Percentiles rank a stretch among this genome's conserved stretches.
phyloP scores from a whole-genome alignment of 2,888 invertebrate genomes.

The Scotopteryx bipunctaria region DNA sequence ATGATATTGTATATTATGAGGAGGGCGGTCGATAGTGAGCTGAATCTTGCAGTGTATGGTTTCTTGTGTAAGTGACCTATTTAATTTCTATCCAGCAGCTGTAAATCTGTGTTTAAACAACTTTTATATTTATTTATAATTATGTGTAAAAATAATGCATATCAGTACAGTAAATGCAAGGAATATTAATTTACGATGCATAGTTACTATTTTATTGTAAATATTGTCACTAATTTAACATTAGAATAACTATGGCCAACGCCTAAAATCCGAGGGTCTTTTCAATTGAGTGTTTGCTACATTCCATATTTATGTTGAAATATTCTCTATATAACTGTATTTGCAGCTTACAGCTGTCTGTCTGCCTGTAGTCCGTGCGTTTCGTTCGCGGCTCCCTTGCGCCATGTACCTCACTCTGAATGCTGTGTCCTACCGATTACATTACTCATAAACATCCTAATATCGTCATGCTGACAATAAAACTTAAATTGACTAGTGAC shows the following conservation, averaged over 20 bases:
- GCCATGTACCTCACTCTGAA: conserved; percentile 11
- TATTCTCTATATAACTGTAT: conserved; percentile 72
- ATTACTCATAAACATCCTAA: conserved; percentile 41
- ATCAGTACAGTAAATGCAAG: conserved; percentile 78
- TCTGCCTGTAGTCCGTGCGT: conserved; percentile 14
- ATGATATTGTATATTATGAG: conserved; percentile 70
- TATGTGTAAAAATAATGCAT: conserved; percentile 73
- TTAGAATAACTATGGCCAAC: conserved; percentile 73
- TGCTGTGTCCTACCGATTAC: conserved; percentile 18
- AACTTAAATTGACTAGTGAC: conserved; percentile 55
- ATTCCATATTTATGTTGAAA: conserved; percentile 84
- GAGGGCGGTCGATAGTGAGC: conserved; percentile 68
- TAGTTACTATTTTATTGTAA: conserved; percentile 81
- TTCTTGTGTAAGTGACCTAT: conserved; percentile 74
- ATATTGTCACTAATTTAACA: conserved; percentile 79
- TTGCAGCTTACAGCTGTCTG: conserved; percentile 48
- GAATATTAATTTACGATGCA: conserved; percentile 77
- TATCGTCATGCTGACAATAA: conserved; percentile 49
- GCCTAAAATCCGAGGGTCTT: conserved; percentile 75
- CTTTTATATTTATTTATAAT: conserved; percentile 80
- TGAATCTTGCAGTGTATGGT: conserved; percentile 76
- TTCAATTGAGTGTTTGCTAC: conserved; percentile 82
- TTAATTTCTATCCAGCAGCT: conserved; percentile 79
- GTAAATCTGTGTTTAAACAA: conserved; percentile 80
- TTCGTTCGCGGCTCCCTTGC: not conserved